These are phyloP conservation scores for Noctua janthina DNA, from an alignment of 2,888 invertebrate species.

Conservation along the genomic window DNA sequence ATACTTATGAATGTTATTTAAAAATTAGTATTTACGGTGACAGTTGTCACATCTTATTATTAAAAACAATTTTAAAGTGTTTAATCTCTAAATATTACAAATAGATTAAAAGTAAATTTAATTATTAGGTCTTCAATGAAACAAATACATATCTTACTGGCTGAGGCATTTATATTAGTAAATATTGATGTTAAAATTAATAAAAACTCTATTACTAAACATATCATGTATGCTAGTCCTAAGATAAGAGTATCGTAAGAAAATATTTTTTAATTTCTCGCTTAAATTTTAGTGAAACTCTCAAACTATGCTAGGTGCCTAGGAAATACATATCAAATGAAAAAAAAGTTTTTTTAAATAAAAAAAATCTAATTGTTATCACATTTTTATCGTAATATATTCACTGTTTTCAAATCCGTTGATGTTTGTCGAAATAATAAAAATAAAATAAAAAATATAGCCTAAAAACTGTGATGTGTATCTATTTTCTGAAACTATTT, in stretches of 20 bases:
- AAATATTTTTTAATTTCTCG: constrained; percentile 71
- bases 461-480: constrained; percentile 81
- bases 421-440: constrained; percentile 60
- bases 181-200: constrained; percentile 83
- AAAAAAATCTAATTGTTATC: constrained; percentile 62
- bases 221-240: constrained; percentile 70
- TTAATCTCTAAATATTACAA: constrained; percentile 81
- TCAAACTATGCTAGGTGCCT: constrained; percentile 83
- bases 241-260: constrained; percentile 69
- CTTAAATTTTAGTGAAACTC: constrained; percentile 68
- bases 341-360: constrained; percentile 63
- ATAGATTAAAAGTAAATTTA: constrained; percentile 74
- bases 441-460: constrained; percentile 67
- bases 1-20: constrained; percentile 80
- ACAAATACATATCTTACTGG: constrained; percentile 89
- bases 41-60: constrained; percentile 72
- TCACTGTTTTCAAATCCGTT: constrained; percentile 68
- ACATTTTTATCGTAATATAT: constrained; percentile 63
- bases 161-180: constrained; percentile 89
- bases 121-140: constrained; percentile 86
- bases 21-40: constrained; percentile 66
- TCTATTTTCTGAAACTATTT: constrained; percentile 83
- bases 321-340: constrained; percentile 83
- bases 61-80: constrained; percentile 78
- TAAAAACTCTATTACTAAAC: constrained; percentile 74